Evolutionary conservation across 2,113 vertebrate species (phyloP).

Genomic region (Zosterops hypoxanthus): DNA sequence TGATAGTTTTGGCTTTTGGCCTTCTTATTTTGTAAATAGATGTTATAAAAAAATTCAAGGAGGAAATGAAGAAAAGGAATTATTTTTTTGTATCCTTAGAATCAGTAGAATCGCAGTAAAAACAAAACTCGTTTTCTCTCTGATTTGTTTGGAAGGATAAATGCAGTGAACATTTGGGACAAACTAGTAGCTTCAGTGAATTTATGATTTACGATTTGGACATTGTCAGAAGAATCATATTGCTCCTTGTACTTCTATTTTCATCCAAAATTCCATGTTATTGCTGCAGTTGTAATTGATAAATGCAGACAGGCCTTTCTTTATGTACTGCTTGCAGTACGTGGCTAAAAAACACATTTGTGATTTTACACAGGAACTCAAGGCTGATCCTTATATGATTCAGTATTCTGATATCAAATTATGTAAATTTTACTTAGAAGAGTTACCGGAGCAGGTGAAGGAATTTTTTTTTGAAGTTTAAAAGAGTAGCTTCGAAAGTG

Average conservation of each 20-base stretch:
- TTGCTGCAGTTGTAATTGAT: background rate
- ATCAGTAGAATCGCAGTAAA: background rate
- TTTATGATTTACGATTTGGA: background rate
- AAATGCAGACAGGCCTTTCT: background rate
- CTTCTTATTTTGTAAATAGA: background rate
- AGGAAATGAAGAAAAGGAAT: background rate
- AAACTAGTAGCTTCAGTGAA: background rate
- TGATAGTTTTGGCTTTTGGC: background rate
- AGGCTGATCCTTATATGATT: background rate
- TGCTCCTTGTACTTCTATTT: background rate
- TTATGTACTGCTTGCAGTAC: background rate
- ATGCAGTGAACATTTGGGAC: background rate
- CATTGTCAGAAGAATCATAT: background rate
- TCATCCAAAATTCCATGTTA: background rate
- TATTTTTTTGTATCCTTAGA: background rate
- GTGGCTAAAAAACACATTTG: background rate
- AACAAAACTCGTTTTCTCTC: background rate
- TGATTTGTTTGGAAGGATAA: background rate
- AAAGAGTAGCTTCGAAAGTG: background rate
- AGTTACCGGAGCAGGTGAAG: background rate
- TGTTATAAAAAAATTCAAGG: background rate
- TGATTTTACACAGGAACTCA: background rate
- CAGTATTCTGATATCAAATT: background rate
- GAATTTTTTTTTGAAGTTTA: background rate
- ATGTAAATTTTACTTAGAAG: background rate